A percentile compares a stretch with the other conserved stretches of the same genome.
These are phyloP conservation scores for Epinotia bilunana DNA, from an alignment of 2,888 invertebrate species.

Conservation along the genomic window DNA sequence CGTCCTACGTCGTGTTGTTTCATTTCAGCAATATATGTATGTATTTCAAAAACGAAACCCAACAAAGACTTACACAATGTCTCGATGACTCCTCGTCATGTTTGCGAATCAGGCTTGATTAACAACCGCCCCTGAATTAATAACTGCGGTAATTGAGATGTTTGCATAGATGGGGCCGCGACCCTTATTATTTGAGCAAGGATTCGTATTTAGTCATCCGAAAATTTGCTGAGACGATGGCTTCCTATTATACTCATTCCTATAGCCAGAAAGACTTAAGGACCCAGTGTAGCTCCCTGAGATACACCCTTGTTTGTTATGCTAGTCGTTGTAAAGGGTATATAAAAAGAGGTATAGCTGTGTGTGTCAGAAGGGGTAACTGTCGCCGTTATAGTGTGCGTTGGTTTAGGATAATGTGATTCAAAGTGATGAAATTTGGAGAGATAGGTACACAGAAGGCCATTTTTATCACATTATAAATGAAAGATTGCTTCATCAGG, in stretches of 20 bases:
- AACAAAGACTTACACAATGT: slow-evolving; percentile 18
- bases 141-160: slow-evolving; percentile 82
- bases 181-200: slow-evolving; percentile 70
- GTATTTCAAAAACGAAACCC: slow-evolving; percentile 31
- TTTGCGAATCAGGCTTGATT: slow-evolving; percentile 66
- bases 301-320: not conserved
- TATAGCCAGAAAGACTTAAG: not conserved
- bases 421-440: slow-evolving; percentile 26
- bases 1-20: not conserved
- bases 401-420: slow-evolving; percentile 31
- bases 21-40: slow-evolving; percentile 7
- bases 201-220: slow-evolving; percentile 79
- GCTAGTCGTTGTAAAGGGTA: not conserved
- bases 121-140: slow-evolving; percentile 76
- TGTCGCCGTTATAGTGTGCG: slow-evolving; percentile 27
- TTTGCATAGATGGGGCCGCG: slow-evolving; percentile 71
- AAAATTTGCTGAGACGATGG: slow-evolving; percentile 69
- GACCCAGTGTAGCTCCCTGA: not conserved
- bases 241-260: slow-evolving; percentile 52
- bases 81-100: slow-evolving; percentile 43
- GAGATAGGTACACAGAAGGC: not conserved
- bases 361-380: slow-evolving; percentile 44
- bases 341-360: slow-evolving; percentile 44
- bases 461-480: too few species aligned
- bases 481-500: too few species aligned